Evolutionary conservation across 2,113 vertebrate genomes (phyloP), one percentile per base, ranked within the genome.

Genomic region (Gallinago paraguaiae): DNA sequence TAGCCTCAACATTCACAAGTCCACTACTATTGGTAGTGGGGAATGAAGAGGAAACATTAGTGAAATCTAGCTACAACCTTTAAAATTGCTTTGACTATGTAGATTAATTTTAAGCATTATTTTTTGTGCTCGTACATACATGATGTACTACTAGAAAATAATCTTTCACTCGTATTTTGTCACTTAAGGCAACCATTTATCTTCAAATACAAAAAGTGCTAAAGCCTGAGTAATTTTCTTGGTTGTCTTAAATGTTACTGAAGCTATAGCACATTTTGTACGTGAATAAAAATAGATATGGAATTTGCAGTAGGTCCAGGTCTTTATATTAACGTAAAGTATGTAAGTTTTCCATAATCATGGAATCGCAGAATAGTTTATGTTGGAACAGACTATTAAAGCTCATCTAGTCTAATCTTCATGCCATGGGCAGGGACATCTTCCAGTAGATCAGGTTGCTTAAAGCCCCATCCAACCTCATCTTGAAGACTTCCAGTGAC

Each of bases 331-430:
- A 72, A 68, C 25, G 2, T 61, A 37, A 83, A 1, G 6, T 67
- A 31, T n/a, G 3, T n/a, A 61, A 61, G 9, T 51, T 35, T 61
- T 86, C 30, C 19, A 48, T 28, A 89, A 39, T 27, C 50, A 39
- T 15, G 7, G 10, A 60, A 56, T 54, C 0, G 0, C 28, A 63
- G 16, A n/a, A 57, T 16, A 5, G 2, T 63, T 56, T 57, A 8
- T 4, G 5, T 37, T 57, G 15, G 4, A 85, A 56, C 6, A 24
- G 31, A 80, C 15, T 1, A 5, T 65, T 83, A 54, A 90, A 63
- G 30, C 23, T 9, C 8, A 10, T 10, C 22, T 41, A n/a, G 35
- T 63, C 18, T 17, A 67, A 61, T 2, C 4, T 3, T 24, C 5
- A 7, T 74, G 48, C 7, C 11, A 5, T 61, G 16, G 5, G 9